Base-by-base conservation (phyloP, 1,140 invertebrate species). In the Ptiloglossa arizonensis region DNA sequence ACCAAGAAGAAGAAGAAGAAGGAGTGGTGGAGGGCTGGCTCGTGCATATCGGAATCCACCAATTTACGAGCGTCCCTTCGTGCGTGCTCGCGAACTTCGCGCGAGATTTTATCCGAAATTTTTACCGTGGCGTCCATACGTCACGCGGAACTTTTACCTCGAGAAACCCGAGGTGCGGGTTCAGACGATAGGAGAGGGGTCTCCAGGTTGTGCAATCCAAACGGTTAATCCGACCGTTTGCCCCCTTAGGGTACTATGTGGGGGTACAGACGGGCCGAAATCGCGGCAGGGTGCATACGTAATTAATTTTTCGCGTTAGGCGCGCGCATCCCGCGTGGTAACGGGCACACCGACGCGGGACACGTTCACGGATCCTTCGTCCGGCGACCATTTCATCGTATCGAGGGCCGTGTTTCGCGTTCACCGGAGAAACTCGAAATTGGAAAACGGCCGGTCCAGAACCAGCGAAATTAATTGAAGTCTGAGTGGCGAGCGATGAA, bases 391-490 rank as follows among this genome's bases (percentile, higher is more conserved):
- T 79, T 82, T 64, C 82, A 56, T 79, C 64, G 70, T 79, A 83
- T 87, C 82, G 80, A 86, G 83, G 73, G 81, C 74, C 71, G 80
- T 80, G 81, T 75, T 76, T 82, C 85, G 72, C 71, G 85, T 85
- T 73, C 83, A 81, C n/a, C 72, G 83, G 83, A 88, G 87, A 84
- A 88, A 89, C 83, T 89, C 86, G 87, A 89, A 88, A 89, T 89
- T 89, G 88, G 88, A 89, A 88, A 89, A 87, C 86, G 78, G 80
- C 83, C 79, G 83, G 83, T 76, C 83, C 79, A 84, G 83, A 81
- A 85, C 68, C 79, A 78, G 83, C 82, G 83, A 89, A 89, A 89
- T 88, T 89, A 89, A 89, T 89, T 89, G 84, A 87, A 89, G 88
- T 88, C 87, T 88, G 88, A 89, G 87, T 87, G 87, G 87, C 80